Conservation (phyloP, 2,797 vertebrate species). For the Bucorvus abyssinicus region DNA sequence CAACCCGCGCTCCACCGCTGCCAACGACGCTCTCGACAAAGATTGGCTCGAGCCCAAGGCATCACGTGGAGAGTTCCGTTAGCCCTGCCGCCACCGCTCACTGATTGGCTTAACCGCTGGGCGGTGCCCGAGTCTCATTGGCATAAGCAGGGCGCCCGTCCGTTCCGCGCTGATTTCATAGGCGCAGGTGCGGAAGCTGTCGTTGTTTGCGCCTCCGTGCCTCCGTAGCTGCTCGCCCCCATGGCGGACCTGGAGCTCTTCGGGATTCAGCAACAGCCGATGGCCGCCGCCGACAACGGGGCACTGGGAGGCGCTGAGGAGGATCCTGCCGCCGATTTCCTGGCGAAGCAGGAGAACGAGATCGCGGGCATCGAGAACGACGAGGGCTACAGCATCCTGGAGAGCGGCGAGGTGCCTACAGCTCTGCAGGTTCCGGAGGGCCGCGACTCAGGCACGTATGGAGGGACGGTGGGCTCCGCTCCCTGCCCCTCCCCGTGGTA, state of each 20-base stretch:
- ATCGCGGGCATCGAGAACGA: slow-evolving; percentile 95
- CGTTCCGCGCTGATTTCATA: neutral
- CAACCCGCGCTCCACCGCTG: neutral
- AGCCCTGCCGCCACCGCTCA: fast-evolving
- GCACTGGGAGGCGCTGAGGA: slow-evolving; percentile 80
- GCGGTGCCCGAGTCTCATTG: neutral
- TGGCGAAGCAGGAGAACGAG: slow-evolving; percentile 94
- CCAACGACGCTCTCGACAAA: fast-evolving
- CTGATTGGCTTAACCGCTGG: neutral
- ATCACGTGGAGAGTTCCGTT: fast-evolving
- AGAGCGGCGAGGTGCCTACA: slow-evolving; percentile 86
- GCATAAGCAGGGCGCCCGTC: fast-evolving
- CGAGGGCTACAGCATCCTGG: slow-evolving; percentile 93
- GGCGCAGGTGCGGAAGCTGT: neutral
- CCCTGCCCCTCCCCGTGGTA: too few species aligned
- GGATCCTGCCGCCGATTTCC: slow-evolving; percentile 90
- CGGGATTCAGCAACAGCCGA: neutral
- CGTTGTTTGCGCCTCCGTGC: neutral
- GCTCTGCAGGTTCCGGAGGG: slow-evolving; percentile 71
- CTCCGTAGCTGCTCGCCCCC: neutral
- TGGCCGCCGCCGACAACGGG: slow-evolving; percentile 72
- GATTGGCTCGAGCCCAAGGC: neutral
- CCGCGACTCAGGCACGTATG: neutral
- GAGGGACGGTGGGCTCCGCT: neutral
- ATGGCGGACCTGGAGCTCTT: slow-evolving; percentile 52